These are phyloP conservation scores for Noctilio leporinus DNA, from an alignment of 2,113 vertebrate species.

Conservation along the genomic window DNA sequence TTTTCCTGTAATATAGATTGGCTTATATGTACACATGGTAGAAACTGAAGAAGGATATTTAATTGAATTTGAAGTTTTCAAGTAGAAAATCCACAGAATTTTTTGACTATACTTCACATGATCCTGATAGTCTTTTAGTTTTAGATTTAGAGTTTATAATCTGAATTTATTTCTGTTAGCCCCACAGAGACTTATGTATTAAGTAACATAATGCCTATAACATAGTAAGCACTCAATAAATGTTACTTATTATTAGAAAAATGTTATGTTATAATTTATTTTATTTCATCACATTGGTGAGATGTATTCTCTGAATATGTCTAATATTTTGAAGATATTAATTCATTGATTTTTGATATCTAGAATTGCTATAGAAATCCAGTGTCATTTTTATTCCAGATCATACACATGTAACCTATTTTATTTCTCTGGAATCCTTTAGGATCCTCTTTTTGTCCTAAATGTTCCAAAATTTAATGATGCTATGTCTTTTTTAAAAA, in stretches of 20 bases:
- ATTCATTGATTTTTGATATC: not conserved
- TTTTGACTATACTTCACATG: not conserved
- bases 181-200: not conserved
- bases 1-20: not conserved
- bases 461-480: not conserved
- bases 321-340: not conserved
- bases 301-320: not conserved
- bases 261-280: not conserved
- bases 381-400: not conserved
- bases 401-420: not conserved
- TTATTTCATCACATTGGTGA: not conserved
- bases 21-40: not conserved
- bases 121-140: not conserved
- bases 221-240: not conserved
- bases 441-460: not conserved
- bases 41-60: not conserved
- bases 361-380: not conserved
- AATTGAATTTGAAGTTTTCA: not conserved
- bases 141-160: not conserved
- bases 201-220: not conserved
- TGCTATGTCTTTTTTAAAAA: not conserved
- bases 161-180: not conserved
- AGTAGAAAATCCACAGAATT: not conserved
- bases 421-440: not conserved
- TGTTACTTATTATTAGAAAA: not conserved